Conservation (phyloP, 2,113 vertebrate genomes). For the Syngnathus typhle region DNA sequence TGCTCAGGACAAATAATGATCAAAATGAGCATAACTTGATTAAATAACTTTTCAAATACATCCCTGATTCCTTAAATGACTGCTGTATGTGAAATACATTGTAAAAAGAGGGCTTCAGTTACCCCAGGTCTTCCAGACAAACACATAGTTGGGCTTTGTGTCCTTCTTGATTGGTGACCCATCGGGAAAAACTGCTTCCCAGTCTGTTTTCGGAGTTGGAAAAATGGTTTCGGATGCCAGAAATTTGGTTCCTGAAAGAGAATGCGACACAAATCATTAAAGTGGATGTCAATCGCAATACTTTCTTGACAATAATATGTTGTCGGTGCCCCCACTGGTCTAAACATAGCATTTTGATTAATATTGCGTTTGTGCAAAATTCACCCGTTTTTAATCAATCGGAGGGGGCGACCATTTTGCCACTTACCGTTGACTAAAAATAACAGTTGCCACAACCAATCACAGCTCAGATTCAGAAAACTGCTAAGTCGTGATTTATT, state of each 20-base stretch:
- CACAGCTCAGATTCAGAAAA: too few relatives aligned
- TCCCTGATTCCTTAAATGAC: not conserved
- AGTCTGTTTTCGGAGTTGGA: constrained; percentile 52
- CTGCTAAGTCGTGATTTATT: too few relatives aligned
- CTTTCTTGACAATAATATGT: too few relatives aligned
- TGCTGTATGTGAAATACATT: not conserved
- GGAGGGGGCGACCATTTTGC: too few relatives aligned
- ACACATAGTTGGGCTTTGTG: constrained; percentile 79
- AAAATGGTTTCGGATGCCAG: constrained; percentile 73
- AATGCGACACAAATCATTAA: not conserved
- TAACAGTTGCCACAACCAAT: too few relatives aligned
- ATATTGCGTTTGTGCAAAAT: too few relatives aligned
- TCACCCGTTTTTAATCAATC: too few relatives aligned
- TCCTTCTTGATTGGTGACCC: constrained; percentile 67
- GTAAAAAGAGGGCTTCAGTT: constrained; percentile 34
- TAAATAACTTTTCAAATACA: not conserved
- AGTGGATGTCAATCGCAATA: too few relatives aligned
- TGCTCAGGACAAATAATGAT: constrained; percentile 39
- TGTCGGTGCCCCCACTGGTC: too few relatives aligned
- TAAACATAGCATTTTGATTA: too few relatives aligned
- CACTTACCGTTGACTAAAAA: too few relatives aligned
- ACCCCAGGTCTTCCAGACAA: constrained; percentile 91
- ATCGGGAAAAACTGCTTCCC: constrained; percentile 76
- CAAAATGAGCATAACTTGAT: not conserved
- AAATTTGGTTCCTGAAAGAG: constrained; percentile 70